Evolutionary conservation across 2,113 vertebrate species (phyloP).

Genomic region (Burhinus oedicnemus): DNA sequence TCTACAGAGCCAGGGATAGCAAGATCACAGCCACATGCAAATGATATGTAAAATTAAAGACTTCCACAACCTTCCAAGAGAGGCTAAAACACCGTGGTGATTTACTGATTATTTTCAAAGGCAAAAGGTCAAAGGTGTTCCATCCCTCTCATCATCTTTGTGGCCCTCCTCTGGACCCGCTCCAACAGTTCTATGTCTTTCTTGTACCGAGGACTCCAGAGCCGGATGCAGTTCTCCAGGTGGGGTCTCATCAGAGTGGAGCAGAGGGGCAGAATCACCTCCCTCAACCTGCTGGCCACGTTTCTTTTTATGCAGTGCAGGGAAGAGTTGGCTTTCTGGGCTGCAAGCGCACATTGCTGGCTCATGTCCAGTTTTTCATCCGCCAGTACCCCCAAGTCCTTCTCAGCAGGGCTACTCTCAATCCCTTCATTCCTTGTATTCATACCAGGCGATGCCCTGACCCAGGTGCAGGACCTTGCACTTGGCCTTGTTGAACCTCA

Average conservation of each 20-base stretch:
- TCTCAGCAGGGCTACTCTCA: background rate
- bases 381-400: background rate
- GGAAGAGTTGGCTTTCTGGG: background rate
- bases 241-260: background rate
- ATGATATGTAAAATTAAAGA: background rate
- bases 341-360: background rate
- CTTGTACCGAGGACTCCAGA: background rate
- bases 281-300: background rate
- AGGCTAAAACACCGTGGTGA: background rate
- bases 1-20: background rate
- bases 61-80: accelerated
- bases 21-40: background rate
- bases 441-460: background rate
- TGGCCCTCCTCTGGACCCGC: background rate
- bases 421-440: background rate
- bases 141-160: background rate
- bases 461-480: background rate
- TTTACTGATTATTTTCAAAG: slow-evolving; percentile 8
- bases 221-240: background rate
- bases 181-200: background rate
- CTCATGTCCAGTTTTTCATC: background rate
- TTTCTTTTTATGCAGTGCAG: background rate
- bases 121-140: background rate
- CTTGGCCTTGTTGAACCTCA: background rate
- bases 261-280: background rate